A percentile compares a stretch with the other conserved stretches of the same genome.
phyloP scores from a whole-genome alignment of 1,140 invertebrate genomes.

The Helicoverpa armigera region DNA sequence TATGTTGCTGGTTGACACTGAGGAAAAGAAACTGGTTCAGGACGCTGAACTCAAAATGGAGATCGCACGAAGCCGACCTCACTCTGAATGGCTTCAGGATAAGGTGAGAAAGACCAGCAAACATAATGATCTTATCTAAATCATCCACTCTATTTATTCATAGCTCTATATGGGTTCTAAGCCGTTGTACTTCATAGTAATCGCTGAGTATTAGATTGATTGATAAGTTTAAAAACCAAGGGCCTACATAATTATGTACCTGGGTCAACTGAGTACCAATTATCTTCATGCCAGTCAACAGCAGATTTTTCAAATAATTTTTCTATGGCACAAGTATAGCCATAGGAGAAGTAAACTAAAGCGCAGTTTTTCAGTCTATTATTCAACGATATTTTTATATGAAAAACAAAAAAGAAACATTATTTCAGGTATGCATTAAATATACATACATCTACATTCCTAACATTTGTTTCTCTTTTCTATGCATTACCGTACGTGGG shows the following conservation, averaged over 20 bases:
- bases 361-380: background rate
- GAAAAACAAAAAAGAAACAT: background rate
- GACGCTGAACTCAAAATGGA: constrained; percentile 97
- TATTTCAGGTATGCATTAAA: no score
- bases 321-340: no score
- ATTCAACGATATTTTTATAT: background rate
- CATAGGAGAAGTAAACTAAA: no score
- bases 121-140: background rate
- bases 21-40: constrained; percentile 95
- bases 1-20: constrained; percentile 99
- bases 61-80: constrained; percentile 95
- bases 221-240: no score
- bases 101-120: constrained; percentile 88
- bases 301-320: no score
- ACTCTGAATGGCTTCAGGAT: constrained; percentile 96
- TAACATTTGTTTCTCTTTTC: constrained; percentile 47
- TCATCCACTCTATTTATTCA: background rate
- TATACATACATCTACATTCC: background rate
- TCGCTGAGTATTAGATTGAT: no score
- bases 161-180: background rate
- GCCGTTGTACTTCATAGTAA: background rate
- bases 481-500: constrained; percentile 44
- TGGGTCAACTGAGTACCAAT: no score
- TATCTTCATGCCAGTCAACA: no score
- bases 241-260: no score